These are phyloP conservation scores for Calameuta pallipes DNA, from an alignment of 2,888 invertebrate genomes.

Conservation along the genomic window DNA sequence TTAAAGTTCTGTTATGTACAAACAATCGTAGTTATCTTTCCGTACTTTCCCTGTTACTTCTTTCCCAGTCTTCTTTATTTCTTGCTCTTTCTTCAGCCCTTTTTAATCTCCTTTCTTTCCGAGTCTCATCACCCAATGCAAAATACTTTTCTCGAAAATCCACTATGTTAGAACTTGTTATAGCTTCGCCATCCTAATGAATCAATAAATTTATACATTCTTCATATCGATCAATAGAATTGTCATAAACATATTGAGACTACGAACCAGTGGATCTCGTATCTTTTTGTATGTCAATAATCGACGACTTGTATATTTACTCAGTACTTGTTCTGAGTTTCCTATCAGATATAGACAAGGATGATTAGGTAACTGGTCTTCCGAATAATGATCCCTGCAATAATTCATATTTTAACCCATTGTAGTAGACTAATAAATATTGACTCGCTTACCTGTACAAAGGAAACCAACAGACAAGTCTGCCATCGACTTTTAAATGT, in stretches of 20 bases:
- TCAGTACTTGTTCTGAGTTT: conserved; percentile 91
- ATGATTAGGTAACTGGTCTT: conserved; percentile 82
- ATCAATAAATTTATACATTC: not conserved
- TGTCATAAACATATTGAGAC: not conserved
- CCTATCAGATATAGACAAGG: conserved; percentile 80
- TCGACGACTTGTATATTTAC: conserved; percentile 82
- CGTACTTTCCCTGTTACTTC: conserved; percentile 38
- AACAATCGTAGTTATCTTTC: conserved; percentile 23
- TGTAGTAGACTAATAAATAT: not conserved
- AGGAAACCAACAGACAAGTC: conserved; percentile 97
- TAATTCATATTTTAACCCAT: not conserved
- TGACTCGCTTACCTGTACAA: conserved; percentile 76
- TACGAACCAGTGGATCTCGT: conserved; percentile 67
- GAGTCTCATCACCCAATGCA: conserved; percentile 73
- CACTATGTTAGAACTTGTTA: conserved; percentile 55
- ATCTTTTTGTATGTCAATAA: conserved; percentile 88
- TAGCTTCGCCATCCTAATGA: conserved; percentile 43
- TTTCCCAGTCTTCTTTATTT: conserved; percentile 53
- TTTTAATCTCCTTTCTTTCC: conserved; percentile 71
- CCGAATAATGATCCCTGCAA: conserved; percentile 78
- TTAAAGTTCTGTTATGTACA: conserved; percentile 5
- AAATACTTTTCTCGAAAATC: conserved; percentile 79
- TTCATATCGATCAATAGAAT: not conserved
- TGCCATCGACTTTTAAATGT: conserved; percentile 79
- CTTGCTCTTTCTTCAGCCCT: conserved; percentile 65